A percentile compares a stretch with the other conserved stretches of the same genome.
Evolutionary conservation across 2,797 vertebrate genomes (phyloP).

Genomic region (Luscinia luscinia): DNA sequence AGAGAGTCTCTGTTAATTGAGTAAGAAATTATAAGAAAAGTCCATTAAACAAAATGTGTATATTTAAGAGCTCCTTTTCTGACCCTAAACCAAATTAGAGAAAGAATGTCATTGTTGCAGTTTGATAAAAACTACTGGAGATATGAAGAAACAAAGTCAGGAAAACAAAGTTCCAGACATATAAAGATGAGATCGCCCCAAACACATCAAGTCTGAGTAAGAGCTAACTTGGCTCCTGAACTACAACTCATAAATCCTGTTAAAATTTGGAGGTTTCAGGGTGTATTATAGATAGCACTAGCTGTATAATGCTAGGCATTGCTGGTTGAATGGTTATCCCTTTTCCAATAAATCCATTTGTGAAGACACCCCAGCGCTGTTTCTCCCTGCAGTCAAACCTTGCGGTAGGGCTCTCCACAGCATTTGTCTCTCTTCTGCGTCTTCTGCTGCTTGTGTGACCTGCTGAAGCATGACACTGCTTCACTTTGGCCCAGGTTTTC

Average conservation of each 20-base stretch:
- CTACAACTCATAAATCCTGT: conserved; percentile 33
- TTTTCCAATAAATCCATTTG: not conserved
- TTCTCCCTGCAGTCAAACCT: not conserved
- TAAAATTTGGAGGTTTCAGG: conserved; percentile 15
- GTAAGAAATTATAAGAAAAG: conserved; percentile 13
- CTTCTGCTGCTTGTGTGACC: not conserved
- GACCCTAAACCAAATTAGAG: not conserved
- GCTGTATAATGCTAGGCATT: not conserved
- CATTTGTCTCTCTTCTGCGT: not conserved
- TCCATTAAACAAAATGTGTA: not conserved
- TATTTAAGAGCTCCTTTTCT: conserved; percentile 1
- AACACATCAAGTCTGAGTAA: conserved; percentile 15
- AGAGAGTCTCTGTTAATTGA: not conserved
- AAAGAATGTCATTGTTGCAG: not conserved
- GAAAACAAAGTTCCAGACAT: conserved; percentile 48
- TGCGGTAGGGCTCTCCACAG: not conserved
- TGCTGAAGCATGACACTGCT: not conserved
- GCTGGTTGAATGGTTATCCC: not conserved
- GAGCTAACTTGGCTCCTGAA: conserved; percentile 36
- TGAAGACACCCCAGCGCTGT: not conserved
- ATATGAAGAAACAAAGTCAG: conserved; percentile 28
- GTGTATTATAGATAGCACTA: not conserved
- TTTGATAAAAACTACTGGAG: conserved; percentile 32
- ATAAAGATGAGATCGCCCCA: conserved; percentile 43
- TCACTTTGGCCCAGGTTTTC: not conserved